Evolutionary conservation across 2,888 invertebrate genomes (phyloP).

Genomic region (Phanerotoma sp.): DNA sequence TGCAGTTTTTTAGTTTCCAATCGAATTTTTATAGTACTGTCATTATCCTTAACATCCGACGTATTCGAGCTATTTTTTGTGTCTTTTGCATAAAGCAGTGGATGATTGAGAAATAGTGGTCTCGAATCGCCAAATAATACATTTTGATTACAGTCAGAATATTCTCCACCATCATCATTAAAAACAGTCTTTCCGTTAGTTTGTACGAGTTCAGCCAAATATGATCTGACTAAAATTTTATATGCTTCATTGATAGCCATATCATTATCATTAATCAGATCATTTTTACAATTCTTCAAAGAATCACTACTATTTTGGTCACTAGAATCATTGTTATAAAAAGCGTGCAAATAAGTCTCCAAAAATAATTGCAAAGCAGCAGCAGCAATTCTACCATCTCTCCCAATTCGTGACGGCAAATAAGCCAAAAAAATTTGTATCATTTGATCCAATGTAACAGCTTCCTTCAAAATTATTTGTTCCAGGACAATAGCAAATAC

Average conservation of each 20-base stretch:
- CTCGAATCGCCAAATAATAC: slow-evolving; percentile 57
- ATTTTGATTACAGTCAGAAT: slow-evolving; percentile 11
- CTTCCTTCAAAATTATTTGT: slow-evolving; percentile 56
- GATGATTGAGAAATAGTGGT: slow-evolving; percentile 57
- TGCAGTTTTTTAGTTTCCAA: slow-evolving; percentile 56
- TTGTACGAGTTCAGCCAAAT: slow-evolving; percentile 60
- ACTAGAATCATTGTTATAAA: slow-evolving; percentile 32
- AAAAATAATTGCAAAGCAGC: slow-evolving; percentile 53
- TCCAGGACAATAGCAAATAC: slow-evolving; percentile 59
- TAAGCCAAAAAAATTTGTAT: slow-evolving; percentile 67
- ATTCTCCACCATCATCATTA: slow-evolving; percentile 35
- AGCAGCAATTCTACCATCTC: slow-evolving; percentile 55
- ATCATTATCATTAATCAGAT: slow-evolving; percentile 48
- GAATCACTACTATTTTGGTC: background rate
- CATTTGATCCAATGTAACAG: slow-evolving; percentile 57
- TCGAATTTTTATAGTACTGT: slow-evolving; percentile 14
- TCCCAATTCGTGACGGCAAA: slow-evolving; percentile 67
- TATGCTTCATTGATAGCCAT: slow-evolving; percentile 61
- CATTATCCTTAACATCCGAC: too few relatives aligned
- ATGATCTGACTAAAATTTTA: slow-evolving; percentile 65
- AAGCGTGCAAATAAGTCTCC: slow-evolving; percentile 50
- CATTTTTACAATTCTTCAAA: background rate
- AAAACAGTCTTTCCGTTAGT: slow-evolving; percentile 34
- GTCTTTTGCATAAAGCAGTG: slow-evolving; percentile 8
- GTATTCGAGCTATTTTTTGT: slow-evolving; percentile 49